Evolutionary conservation across 92 coral and sea anemone genomes (phyloP).

Genomic region (Actinostola sp.): DNA sequence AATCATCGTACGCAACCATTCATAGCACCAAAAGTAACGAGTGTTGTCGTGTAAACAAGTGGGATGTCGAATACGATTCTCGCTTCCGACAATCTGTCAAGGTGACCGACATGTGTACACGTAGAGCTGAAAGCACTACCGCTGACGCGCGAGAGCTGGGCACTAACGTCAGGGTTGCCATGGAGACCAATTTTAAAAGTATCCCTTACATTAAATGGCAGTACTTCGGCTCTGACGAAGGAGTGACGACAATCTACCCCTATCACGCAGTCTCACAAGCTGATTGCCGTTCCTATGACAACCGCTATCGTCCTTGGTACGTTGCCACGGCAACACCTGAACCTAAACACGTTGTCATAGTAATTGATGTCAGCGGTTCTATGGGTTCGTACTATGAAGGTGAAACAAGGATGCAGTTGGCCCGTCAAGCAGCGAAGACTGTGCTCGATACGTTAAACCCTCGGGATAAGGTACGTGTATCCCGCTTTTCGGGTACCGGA

Average conservation of each 20-base stretch:
- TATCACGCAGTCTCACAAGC: conserved; percentile 25
- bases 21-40: conserved; percentile 6
- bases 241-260: conserved; percentile 49
- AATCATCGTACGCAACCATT: conserved; percentile 36
- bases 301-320: conserved; percentile 67
- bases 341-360: conserved; percentile 59
- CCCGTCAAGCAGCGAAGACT: conserved; percentile 47
- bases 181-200: conserved; percentile 36
- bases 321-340: conserved; percentile 59
- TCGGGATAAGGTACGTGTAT: conserved; percentile 57
- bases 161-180: conserved; percentile 21
- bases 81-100: conserved; percentile 36
- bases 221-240: conserved; percentile 70
- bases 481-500: no score
- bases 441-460: conserved; percentile 67
- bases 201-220: conserved; percentile 68
- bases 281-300: conserved; percentile 45
- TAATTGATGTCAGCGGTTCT: conserved; percentile 63
- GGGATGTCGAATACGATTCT: conserved; percentile 25
- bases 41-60: conserved; percentile 43
- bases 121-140: conserved; percentile 34
- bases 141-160: conserved; percentile 29
- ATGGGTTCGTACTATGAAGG: conserved; percentile 26
- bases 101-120: conserved; percentile 25
- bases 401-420: conserved; percentile 22